Evolutionary conservation across 2,797 vertebrate genomes (phyloP), one percentile per base, ranked within the genome.

Genomic region (Xenops minutus): DNA sequence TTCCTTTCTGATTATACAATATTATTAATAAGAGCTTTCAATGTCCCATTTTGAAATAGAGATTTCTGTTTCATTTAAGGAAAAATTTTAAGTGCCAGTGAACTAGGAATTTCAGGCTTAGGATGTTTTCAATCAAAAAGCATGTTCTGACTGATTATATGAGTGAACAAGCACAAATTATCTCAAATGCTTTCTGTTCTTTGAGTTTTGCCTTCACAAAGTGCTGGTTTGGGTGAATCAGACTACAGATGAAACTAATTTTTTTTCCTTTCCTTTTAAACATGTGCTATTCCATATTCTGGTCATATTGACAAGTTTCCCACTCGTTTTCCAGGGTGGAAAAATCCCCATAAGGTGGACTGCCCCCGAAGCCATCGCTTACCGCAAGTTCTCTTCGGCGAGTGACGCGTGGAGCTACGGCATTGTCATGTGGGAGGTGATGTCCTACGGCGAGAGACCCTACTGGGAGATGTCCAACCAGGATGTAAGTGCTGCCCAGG

Each of bases 401-500:
- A 99, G 99, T 2, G 99, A 99, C 1, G 98, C 98, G 0, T 99
- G 99, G 99, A 99, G 99, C 95, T 99, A 99, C 1, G 99, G 99
- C 36, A 99, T 99, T 44, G 99, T 99, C 73, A 99, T 99, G 99
- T 99, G 99, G 99, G 99, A 99, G 96, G 99, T 99, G 96, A 99
- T 99, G 99, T 99, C 99, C 63, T 99, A 99, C 1, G 99, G 99
- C 78, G 99, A 99, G 92, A 98, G 99, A 61, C 99, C 99, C 1
- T 99, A 99, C 55, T 99, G 99, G 99, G 99, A 99, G 97, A 99
- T 99, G 99, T 99, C 99, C 93, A 99, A 99, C 97, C 99, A 99
- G 97, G 99, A 99, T 82, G 99, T 99, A 97, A 99, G 99, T 99
- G 76, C 71, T 89, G 14, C 61, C 7, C 4, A 8, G 4, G 26